Evolutionary conservation across 2,888 invertebrate species (phyloP).

Genomic region (Slavum lentiscoides): DNA sequence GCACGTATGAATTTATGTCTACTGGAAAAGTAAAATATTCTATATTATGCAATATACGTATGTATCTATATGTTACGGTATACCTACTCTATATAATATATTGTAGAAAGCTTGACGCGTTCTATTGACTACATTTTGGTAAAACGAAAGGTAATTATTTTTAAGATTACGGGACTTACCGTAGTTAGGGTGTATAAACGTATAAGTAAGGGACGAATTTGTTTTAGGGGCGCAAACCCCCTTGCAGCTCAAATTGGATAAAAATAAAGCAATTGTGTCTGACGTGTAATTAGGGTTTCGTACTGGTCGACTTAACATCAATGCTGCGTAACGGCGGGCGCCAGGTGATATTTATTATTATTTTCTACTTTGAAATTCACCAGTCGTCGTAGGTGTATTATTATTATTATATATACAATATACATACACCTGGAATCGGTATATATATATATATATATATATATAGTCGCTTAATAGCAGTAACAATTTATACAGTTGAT

Average conservation of each 20-base stretch:
- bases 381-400: slow-evolving; percentile 14
- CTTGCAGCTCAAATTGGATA: slow-evolving; percentile 45
- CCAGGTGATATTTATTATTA: slow-evolving; percentile 36
- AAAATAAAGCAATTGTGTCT: slow-evolving; percentile 51
- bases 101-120: slow-evolving; percentile 3
- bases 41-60: no score
- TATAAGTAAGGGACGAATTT: slow-evolving; percentile 44
- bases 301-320: slow-evolving; percentile 52
- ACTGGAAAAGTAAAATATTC: no score
- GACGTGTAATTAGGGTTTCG: slow-evolving; percentile 52
- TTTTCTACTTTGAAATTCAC: slow-evolving; percentile 42
- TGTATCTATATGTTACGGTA: no score
- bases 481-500: slow-evolving; percentile 21
- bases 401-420: background rate
- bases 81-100: background rate
- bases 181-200: background rate
- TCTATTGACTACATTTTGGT: background rate
- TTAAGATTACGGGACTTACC: slow-evolving; percentile 16
- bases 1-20: no score
- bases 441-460: no score
- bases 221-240: slow-evolving; percentile 1
- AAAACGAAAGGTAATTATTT: slow-evolving; percentile 9
- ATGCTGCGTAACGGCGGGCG: slow-evolving; percentile 51
- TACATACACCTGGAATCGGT: slow-evolving; percentile 44
- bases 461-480: slow-evolving; percentile 18